Percentiles rank a stretch among this genome's conserved stretches.
These are phyloP conservation scores for Amiota communis DNA, from an alignment of 2,888 invertebrate species.

Conservation along the genomic window DNA sequence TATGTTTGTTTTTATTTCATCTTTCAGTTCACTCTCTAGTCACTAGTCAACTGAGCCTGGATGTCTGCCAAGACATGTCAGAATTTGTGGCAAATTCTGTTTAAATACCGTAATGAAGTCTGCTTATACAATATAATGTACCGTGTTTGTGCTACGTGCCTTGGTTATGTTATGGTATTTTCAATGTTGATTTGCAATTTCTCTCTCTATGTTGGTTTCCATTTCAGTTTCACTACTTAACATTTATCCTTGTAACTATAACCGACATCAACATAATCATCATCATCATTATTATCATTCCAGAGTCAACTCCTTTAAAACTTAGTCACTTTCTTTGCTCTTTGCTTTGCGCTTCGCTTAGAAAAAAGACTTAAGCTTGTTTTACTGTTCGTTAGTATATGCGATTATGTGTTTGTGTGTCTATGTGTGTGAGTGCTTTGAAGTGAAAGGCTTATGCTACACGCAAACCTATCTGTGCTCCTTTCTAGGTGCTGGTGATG, in stretches of 20 bases:
- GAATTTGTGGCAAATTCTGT: constrained; percentile 65
- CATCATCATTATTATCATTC: constrained; percentile 6
- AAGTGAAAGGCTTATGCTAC: background rate
- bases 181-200: constrained; percentile 50
- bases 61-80: constrained; percentile 51
- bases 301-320: background rate
- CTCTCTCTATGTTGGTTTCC: constrained; percentile 15
- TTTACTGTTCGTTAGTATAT: constrained; percentile 66
- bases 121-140: constrained; percentile 72
- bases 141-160: constrained; percentile 71
- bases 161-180: constrained; percentile 64
- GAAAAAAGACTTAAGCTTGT: constrained; percentile 59
- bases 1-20: no score
- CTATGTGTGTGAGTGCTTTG: constrained; percentile 35
- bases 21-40: no score
- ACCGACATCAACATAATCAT: constrained; percentile 35
- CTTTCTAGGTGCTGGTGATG: constrained; percentile 49
- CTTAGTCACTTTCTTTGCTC: constrained; percentile 17
- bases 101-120: constrained; percentile 72
- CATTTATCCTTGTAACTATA: background rate
- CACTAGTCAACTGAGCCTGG: background rate
- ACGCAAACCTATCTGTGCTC: constrained; percentile 38
- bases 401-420: constrained; percentile 3
- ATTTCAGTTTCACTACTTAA: background rate
- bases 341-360: constrained; percentile 42